These are phyloP conservation scores for Oreotrochilus melanogaster DNA, from an alignment of 2,113 vertebrate species.

Conservation along the genomic window DNA sequence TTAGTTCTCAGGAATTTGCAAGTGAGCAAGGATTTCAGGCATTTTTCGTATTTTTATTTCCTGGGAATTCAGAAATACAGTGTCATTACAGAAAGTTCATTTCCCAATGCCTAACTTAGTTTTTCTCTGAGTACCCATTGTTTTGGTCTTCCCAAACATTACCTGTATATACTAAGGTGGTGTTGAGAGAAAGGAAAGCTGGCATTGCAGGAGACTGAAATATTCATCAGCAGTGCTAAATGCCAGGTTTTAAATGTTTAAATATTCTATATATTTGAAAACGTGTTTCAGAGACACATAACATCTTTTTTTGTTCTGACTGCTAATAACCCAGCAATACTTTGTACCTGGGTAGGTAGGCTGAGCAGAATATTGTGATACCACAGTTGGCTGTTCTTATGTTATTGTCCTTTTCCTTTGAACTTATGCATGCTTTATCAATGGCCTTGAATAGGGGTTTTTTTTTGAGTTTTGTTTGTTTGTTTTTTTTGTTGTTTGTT, in stretches of 20 bases:
- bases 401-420: background rate
- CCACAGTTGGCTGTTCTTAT: fast-evolving
- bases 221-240: background rate
- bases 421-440: background rate
- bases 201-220: background rate
- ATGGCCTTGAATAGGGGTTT: background rate
- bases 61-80: background rate
- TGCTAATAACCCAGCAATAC: slow-evolving; percentile 27
- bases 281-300: background rate
- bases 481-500: no score
- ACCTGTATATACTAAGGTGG: background rate
- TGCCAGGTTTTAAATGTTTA: background rate
- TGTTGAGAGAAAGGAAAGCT: background rate
- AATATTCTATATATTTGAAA: background rate
- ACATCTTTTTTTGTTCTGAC: slow-evolving; percentile 31
- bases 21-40: background rate
- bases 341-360: background rate
- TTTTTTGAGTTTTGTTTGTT: no score
- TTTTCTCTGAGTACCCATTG: background rate
- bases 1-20: background rate
- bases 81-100: background rate
- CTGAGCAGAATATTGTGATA: slow-evolving; percentile 27
- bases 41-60: background rate
- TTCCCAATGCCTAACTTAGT: background rate
- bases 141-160: background rate